phyloP scores from a whole-genome alignment of 2,113 vertebrate species.

The Ictalurus furcatus region DNA sequence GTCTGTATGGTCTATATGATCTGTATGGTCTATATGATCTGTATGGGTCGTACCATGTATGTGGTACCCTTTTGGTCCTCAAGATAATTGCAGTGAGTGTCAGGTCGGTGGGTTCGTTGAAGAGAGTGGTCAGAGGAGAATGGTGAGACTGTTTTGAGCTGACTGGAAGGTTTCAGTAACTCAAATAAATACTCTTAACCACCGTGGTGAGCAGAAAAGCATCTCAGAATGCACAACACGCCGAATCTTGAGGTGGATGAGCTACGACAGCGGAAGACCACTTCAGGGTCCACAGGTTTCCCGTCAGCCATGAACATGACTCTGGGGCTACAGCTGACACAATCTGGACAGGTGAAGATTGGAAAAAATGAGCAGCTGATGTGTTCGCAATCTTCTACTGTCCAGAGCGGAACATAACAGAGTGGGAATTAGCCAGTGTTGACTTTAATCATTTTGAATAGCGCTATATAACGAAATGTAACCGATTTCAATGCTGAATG shows the following conservation, averaged over 20 bases:
- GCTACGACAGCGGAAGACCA: background rate
- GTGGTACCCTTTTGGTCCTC: too few species aligned
- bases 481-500: background rate
- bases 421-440: background rate
- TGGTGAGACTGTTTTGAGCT: too few species aligned
- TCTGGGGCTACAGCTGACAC: background rate
- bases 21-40: background rate
- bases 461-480: background rate
- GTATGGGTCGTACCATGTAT: background rate
- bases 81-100: too few species aligned
- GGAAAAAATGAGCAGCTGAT: too few species aligned
- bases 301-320: background rate
- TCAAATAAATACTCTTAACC: background rate
- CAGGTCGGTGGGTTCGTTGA: too few species aligned
- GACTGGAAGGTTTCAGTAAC: too few species aligned
- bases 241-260: too few species aligned
- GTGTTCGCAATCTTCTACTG: background rate
- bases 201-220: background rate
- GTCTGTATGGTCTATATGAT: too few species aligned
- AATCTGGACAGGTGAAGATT: background rate
- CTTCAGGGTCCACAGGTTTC: background rate
- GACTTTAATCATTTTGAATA: background rate
- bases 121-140: too few species aligned
- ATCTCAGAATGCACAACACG: background rate
- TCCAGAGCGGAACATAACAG: background rate